phyloP scores from a whole-genome alignment of 2,888 invertebrate genomes.

The Agelastica alni region DNA sequence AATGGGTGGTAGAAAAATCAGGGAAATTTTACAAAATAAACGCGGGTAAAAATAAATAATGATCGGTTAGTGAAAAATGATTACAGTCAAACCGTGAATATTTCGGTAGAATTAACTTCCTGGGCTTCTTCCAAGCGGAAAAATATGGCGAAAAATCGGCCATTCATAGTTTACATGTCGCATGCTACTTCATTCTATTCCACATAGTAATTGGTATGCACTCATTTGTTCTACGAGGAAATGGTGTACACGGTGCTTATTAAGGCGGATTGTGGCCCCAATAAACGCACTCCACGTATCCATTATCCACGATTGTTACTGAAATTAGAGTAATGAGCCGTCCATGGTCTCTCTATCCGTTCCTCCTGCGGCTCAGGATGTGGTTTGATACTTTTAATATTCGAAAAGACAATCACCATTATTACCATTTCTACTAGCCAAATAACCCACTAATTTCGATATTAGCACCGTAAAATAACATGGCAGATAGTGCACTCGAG shows the following conservation, averaged over 20 bases:
- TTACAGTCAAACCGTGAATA: too few relatives aligned
- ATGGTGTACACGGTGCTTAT: slow-evolving; percentile 49
- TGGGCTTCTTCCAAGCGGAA: slow-evolving; percentile 5
- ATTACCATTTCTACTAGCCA: slow-evolving; percentile 39
- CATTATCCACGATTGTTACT: slow-evolving; percentile 49
- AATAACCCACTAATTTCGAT: slow-evolving; percentile 42
- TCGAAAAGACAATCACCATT: slow-evolving; percentile 37
- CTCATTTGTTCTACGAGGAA: slow-evolving; percentile 51
- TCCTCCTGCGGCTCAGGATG: slow-evolving; percentile 37
- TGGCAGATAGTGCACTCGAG: slow-evolving; percentile 17
- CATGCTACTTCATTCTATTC: slow-evolving; percentile 24
- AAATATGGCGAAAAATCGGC: slow-evolving; percentile 26
- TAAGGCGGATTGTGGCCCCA: slow-evolving; percentile 52
- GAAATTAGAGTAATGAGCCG: slow-evolving; percentile 50
- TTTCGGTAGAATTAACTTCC: too few relatives aligned
- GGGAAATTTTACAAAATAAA: too few relatives aligned
- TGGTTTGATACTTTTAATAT: slow-evolving; percentile 40
- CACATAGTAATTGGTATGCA: slow-evolving; percentile 40
- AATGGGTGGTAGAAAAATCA: too few relatives aligned
- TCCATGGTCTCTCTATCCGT: slow-evolving; percentile 32
- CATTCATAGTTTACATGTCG: slow-evolving; percentile 31
- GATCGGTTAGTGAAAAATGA: too few relatives aligned
- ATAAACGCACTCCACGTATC: slow-evolving; percentile 49
- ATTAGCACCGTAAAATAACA: slow-evolving; percentile 43
- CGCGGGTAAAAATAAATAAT: too few relatives aligned